Base-by-base conservation (phyloP, 2,888 invertebrate genomes). In the Tenodera sinensis region DNA sequence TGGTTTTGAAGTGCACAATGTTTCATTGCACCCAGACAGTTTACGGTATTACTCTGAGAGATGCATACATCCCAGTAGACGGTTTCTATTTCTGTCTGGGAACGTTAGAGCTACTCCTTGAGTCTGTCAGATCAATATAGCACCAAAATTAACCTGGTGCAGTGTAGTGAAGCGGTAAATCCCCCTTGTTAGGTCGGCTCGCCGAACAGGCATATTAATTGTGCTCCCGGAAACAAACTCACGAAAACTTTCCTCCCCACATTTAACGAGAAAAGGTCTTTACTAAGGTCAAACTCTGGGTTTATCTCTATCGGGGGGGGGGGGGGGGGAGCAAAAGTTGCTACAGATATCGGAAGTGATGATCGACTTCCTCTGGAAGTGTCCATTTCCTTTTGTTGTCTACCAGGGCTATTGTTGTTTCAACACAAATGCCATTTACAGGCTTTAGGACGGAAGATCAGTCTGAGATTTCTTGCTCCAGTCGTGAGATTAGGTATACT, bases 151-250 rank as follows among this genome's bases (percentile, higher is more conserved):
- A 87, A 87, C 87, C 82, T 86, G 42, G 86, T 54, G 8, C 27
- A 85, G 85, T 28, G 42, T 86, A 86, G 86, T 83, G 28, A 28
- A 87, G 87, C 87, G 82, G 34, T 82, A 87, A 87, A 87, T 87
- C 87, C n/a, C 87, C 28, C 87, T 87, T 42, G 42, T 87, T 87
- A 87, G 82, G 54, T 25, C 54, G 54, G 20, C 54, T 20, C 20
- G 25, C 20, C 54, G 54, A 71, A 71, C 54, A 71, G 54, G 54
- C 54, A 71, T 71, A 71, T 71, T 71, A 71, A 71, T 71, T 71
- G 54, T 25, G 54, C 54, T 71, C 54, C 54, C 54, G 54, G 54
- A 71, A 71, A 71, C 54, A 20, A 71, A 71, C 54, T 71, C 8
- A 71, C 54, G 54, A 71, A 71, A 71, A 71, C 54, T 71, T 71